Evolutionary conservation across 2,888 invertebrate genomes (phyloP), one percentile per base, ranked within the genome.

Genomic region (Leucoma salicis): DNA sequence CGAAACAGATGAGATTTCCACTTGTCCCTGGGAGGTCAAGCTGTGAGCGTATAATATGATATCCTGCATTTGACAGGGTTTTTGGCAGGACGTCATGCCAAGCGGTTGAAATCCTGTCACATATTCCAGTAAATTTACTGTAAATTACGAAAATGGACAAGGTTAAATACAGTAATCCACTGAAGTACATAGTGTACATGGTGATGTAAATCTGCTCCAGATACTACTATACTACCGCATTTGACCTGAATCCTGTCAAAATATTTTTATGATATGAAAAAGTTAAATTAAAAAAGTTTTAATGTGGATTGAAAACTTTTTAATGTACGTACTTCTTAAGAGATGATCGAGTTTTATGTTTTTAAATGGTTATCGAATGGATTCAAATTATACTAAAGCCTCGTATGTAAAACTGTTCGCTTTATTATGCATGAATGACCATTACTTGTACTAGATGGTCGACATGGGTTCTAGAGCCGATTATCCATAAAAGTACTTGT

Each of bases 381-480:
- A 37, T 31, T 31, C 37, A 24, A 37, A 16, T 15, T 3, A 28
- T 29, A 16, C 21, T 38, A 31, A 31, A 38, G 31, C 31, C 24
- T 11, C 7, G 7, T 31, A 38, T 38, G 38, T 38, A 15, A 37
- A 38, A 25, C 31, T 15, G 31, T 31, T n/a, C 18, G 24, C n/a
- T 31, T n/a, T 31, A 16, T 28, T 36, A 37, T 37, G 31, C 37
- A 37, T 37, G 31, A 38, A 15, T 21, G 13, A 10, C 38, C 28
- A 38, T 38, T 38, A 38, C 31, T 10, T 0, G 11, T 8, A n/a
- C 8, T 14, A 21, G 31, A 31, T 31, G n/a, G n/a, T 11, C 11
- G 27, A 38, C 31, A 31, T 31, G 8, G 12, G n/a, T 12, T 13
- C 24, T 31, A 6, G n/a, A 24, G 11, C 14, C 31, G 31, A 15